Base-by-base conservation (phyloP, 2,888 invertebrate species). In the Pocota personata region DNA sequence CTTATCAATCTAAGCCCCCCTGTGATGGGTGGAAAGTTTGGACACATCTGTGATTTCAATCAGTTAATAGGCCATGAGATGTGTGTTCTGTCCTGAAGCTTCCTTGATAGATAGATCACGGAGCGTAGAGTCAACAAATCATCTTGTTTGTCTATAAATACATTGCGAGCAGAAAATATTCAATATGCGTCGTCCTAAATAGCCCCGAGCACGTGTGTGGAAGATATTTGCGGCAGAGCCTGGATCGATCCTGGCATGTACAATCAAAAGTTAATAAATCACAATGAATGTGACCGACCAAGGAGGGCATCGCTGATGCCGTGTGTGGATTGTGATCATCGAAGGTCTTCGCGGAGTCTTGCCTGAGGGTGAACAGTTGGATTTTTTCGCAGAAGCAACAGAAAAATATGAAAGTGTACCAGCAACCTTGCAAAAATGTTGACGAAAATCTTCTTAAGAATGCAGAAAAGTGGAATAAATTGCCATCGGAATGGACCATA, bases 191-290 rank as follows among this genome's bases (percentile, higher is more conserved):
- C 30, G 30, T 46, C 30, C 62, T 46, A 21, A 50, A 60, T 27
- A 12, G 76, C 2, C 78, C 46, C 16, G 21, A 14, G 21, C 27
- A 21, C 24, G 52, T 30, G 30, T 37, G 43, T 35, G 19, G 12
- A 6, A 14, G 24, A 19, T 50, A 43, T 27, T 75, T 64, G 43
- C 43, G 16, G 27, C 40, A 40, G 8, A 62, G 27, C 35, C 50
- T 35, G 30, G 50, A 40, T 71, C 62, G 27, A 30, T 71, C 37
- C 77, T 30, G 35, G 71, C 67, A 64, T 55, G 69, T 77, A 71
- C 60, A 82, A 82, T 77, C 82, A 77, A 72, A 83, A 72, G 72
- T 67, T 72, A 83, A 78, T 83, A 83, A 83, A 83, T 83, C 78
- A 83, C 82, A 8, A 76, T 82, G 76, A 82, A 57, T 76, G 46